Conservation (phyloP, 2,797 vertebrate species). For the Anas capensis region DNA sequence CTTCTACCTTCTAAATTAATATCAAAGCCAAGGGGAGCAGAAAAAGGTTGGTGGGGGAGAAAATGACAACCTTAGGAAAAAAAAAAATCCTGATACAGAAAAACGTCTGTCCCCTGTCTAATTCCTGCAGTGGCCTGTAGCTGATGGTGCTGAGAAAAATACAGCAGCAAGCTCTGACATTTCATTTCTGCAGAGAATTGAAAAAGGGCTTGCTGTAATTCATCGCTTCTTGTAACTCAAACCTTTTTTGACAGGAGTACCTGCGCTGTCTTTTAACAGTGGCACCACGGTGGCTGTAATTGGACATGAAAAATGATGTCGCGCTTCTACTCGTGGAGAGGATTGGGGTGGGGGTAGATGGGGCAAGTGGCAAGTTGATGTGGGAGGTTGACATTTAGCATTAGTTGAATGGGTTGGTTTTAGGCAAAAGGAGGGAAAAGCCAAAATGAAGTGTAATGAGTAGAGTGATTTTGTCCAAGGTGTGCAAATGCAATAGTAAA, state of each 20-base stretch:
- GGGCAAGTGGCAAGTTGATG: neutral
- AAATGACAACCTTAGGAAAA: conserved; percentile 39
- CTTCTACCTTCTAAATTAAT: conserved; percentile 71
- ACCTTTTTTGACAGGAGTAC: conserved; percentile 70
- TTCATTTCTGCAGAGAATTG: conserved; percentile 79
- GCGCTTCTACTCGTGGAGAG: neutral
- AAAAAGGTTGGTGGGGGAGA: neutral
- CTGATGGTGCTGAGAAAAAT: conserved; percentile 73
- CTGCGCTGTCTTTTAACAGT: conserved; percentile 70
- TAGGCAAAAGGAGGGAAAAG: neutral
- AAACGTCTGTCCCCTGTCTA: conserved; percentile 72
- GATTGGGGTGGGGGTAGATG: neutral
- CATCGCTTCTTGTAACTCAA: conserved; percentile 71
- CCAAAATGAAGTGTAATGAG: neutral
- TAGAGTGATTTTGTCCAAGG: neutral
- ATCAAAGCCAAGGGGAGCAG: conserved; percentile 60
- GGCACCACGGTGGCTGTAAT: conserved; percentile 63
- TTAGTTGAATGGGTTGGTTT: neutral
- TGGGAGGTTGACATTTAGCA: neutral
- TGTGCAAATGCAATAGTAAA: neutral
- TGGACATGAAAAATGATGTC: conserved; percentile 73
- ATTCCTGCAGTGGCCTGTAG: conserved; percentile 55
- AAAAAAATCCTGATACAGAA: conserved; percentile 51
- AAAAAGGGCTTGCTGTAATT: conserved; percentile 72
- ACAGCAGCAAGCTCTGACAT: conserved; percentile 72